Conservation (phyloP, 2,888 invertebrate genomes). For the Onthophagus sagittarius region DNA sequence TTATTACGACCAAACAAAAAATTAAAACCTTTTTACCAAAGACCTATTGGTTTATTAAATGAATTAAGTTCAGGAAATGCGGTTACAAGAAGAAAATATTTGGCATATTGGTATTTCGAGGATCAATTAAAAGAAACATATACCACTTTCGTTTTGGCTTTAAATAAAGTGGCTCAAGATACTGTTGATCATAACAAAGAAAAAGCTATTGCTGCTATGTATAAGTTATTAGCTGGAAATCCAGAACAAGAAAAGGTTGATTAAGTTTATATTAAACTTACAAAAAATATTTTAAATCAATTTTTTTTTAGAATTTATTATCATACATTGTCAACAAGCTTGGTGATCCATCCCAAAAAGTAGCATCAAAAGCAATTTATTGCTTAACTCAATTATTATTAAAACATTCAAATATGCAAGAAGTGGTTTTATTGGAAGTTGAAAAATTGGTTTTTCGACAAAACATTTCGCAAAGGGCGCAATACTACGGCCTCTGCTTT, state of each 20-base stretch:
- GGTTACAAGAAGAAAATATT: constrained; percentile 59
- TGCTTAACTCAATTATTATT: constrained; percentile 77
- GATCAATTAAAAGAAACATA: constrained; percentile 74
- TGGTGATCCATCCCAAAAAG: constrained; percentile 86
- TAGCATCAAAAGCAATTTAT: constrained; percentile 85
- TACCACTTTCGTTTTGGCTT: constrained; percentile 62
- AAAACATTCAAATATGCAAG: constrained; percentile 90
- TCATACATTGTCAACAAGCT: constrained; percentile 87
- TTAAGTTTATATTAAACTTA: background rate
- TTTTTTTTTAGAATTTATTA: constrained; percentile 60
- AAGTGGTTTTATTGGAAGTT: constrained; percentile 79
- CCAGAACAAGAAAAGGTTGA: constrained; percentile 79
- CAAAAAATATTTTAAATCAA: background rate
- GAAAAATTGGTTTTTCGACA: constrained; percentile 82
- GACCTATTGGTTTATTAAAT: constrained; percentile 57
- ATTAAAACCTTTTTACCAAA: constrained; percentile 62
- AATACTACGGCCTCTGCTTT: constrained; percentile 92
- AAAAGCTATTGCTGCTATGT: constrained; percentile 72
- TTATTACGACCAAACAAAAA: constrained; percentile 64
- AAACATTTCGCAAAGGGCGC: constrained; percentile 80
- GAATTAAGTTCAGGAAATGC: constrained; percentile 62
- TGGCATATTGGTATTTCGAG: constrained; percentile 85
- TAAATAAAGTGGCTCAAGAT: constrained; percentile 73
- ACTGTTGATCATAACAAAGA: constrained; percentile 76
- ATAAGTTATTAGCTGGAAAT: constrained; percentile 70